A percentile compares a stretch with the other conserved stretches of the same genome.
Evolutionary conservation across 2,113 vertebrate genomes (phyloP).

Genomic region (Podiceps cristatus): DNA sequence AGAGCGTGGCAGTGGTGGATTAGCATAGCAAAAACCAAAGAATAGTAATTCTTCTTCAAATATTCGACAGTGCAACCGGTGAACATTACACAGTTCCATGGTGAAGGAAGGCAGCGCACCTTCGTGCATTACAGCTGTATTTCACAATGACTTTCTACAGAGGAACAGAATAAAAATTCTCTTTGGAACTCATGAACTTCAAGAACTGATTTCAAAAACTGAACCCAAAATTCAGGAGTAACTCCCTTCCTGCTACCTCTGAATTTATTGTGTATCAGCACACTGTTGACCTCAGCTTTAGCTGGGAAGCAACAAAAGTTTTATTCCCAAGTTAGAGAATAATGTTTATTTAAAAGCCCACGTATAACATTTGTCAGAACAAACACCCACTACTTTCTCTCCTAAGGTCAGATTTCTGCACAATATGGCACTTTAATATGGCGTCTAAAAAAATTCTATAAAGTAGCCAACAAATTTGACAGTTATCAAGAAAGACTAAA

Average conservation of each 20-base stretch:
- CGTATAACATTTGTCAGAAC: background rate
- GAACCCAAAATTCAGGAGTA: background rate
- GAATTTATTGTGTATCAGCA: background rate
- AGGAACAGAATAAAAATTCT: background rate
- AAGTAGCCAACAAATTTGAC: background rate
- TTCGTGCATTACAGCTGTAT: fast-evolving
- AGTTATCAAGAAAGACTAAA: slow-evolving; percentile 32
- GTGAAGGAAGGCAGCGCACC: background rate
- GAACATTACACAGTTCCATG: background rate
- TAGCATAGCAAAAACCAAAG: background rate
- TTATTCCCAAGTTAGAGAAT: background rate
- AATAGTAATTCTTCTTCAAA: background rate
- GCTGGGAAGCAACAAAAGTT: background rate
- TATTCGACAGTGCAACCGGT: background rate
- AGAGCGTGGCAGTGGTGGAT: background rate
- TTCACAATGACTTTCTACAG: background rate
- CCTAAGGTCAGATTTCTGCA: background rate
- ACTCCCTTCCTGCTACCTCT: background rate
- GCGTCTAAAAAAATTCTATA: background rate
- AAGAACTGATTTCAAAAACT: background rate
- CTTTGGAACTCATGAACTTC: background rate
- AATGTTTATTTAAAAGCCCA: background rate
- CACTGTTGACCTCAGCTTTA: background rate
- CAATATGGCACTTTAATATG: background rate
- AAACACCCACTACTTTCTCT: background rate